phyloP scores from a whole-genome alignment of 1,140 invertebrate species.

The Scaptomyza pallida region DNA sequence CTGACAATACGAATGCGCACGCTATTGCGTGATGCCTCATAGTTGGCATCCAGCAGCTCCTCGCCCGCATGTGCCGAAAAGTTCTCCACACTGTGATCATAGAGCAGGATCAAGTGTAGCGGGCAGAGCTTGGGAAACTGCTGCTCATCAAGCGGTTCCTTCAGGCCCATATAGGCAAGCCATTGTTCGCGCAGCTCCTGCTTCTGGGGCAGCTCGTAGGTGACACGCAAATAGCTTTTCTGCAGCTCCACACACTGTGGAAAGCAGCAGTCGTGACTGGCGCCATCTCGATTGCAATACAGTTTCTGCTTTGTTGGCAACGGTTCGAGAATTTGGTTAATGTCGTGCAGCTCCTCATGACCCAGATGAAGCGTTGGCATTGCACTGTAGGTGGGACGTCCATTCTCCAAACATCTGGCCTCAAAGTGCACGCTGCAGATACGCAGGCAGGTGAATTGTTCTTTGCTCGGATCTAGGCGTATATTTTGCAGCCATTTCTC shows the following conservation, averaged over 20 bases:
- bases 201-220: slow-evolving; percentile 36
- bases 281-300: neutral
- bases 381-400: slow-evolving; percentile 25
- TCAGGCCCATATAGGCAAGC: slow-evolving; percentile 38
- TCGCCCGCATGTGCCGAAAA: slow-evolving; percentile 34
- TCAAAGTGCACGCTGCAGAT: slow-evolving; percentile 67
- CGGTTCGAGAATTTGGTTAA: slow-evolving; percentile 25
- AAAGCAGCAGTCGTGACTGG: slow-evolving; percentile 43
- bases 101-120: slow-evolving; percentile 54
- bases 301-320: slow-evolving; percentile 1
- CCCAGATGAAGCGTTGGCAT: slow-evolving; percentile 69
- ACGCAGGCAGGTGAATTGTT: slow-evolving; percentile 25
- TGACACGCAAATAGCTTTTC: slow-evolving; percentile 28
- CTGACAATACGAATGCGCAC: slow-evolving; percentile 44
- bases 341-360: slow-evolving; percentile 31
- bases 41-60: slow-evolving; percentile 26
- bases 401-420: slow-evolving; percentile 20
- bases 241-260: slow-evolving; percentile 54
- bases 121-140: slow-evolving; percentile 41
- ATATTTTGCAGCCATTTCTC: slow-evolving; percentile 67
- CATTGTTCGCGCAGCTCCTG: slow-evolving; percentile 35
- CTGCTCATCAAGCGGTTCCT: neutral
- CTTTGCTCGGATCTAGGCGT: slow-evolving; percentile 26
- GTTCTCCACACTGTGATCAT: slow-evolving; percentile 44
- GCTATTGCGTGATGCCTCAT: slow-evolving; percentile 39